Conservation (phyloP, 2,113 vertebrate species). For the Misgurnus anguillicaudatus region DNA sequence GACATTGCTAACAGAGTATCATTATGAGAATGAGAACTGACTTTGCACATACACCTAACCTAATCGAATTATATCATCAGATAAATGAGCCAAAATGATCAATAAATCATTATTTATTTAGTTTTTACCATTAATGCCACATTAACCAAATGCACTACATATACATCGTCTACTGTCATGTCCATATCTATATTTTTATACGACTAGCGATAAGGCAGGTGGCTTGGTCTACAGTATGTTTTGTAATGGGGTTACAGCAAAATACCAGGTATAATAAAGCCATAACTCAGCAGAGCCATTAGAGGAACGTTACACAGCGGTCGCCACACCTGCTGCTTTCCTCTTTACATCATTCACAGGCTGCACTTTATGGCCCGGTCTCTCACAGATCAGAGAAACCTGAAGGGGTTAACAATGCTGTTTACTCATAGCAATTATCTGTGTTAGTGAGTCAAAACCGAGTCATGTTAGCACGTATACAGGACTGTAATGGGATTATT, state of each 20-base stretch:
- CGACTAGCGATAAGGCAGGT: conserved; percentile 74
- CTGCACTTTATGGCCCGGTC: conserved; percentile 67
- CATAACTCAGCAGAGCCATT: conserved; percentile 70
- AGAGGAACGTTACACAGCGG: conserved; percentile 64
- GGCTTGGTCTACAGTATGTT: conserved; percentile 64
- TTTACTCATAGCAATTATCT: conserved; percentile 47
- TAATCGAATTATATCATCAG: neutral
- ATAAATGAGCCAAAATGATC: neutral
- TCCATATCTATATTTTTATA: conserved; percentile 54
- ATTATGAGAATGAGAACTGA: neutral
- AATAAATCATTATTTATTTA: neutral
- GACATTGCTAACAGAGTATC: conserved; percentile 42
- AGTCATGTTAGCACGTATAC: neutral
- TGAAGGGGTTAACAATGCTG: conserved; percentile 54
- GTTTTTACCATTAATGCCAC: conserved; percentile 28
- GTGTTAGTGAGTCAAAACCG: conserved; percentile 1
- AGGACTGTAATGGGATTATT: neutral
- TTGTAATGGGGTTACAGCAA: conserved; percentile 62
- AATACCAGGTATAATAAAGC: conserved; percentile 72
- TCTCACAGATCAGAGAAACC: conserved; percentile 57
- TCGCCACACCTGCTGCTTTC: conserved; percentile 71
- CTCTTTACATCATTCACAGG: conserved; percentile 70
- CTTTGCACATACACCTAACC: neutral
- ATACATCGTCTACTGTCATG: too few relatives aligned
- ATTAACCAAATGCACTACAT: conserved; percentile 51